Evolutionary conservation across 2,797 vertebrate species (phyloP).

Genomic region (Chromobotia macracanthus): DNA sequence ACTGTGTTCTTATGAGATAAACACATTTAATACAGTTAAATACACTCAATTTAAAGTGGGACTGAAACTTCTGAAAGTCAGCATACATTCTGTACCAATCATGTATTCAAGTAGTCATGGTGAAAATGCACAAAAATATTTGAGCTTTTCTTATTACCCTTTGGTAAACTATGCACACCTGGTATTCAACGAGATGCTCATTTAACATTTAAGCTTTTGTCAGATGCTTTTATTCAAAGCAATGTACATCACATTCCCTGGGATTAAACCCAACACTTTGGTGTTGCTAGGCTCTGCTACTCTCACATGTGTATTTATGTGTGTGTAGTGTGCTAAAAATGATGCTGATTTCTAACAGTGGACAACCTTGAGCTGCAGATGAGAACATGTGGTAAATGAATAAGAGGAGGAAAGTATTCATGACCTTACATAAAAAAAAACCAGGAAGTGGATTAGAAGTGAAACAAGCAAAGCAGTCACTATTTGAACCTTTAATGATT

Average conservation of each 20-base stretch:
- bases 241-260: not conserved
- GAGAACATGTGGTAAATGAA: constrained; percentile 21
- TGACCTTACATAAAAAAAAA: constrained; percentile 28
- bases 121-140: no score
- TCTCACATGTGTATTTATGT: not conserved
- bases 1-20: no score
- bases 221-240: not conserved
- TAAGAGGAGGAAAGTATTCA: constrained; percentile 16
- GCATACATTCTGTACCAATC: no score
- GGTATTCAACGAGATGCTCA: not conserved
- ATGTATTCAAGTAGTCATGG: no score
- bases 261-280: no score
- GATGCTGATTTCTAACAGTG: not conserved
- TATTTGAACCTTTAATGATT: constrained; percentile 6
- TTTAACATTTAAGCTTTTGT: not conserved
- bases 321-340: not conserved
- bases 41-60: no score
- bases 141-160: no score
- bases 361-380: constrained; percentile 10
- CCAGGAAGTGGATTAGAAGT: constrained; percentile 4
- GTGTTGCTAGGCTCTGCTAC: not conserved
- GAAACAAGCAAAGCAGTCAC: constrained; percentile 8
- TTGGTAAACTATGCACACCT: not conserved
- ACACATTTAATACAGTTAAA: no score
- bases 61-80: no score